phyloP scores from a whole-genome alignment of 92 coral and sea anemone species.

The Epizoanthus ramosus region DNA sequence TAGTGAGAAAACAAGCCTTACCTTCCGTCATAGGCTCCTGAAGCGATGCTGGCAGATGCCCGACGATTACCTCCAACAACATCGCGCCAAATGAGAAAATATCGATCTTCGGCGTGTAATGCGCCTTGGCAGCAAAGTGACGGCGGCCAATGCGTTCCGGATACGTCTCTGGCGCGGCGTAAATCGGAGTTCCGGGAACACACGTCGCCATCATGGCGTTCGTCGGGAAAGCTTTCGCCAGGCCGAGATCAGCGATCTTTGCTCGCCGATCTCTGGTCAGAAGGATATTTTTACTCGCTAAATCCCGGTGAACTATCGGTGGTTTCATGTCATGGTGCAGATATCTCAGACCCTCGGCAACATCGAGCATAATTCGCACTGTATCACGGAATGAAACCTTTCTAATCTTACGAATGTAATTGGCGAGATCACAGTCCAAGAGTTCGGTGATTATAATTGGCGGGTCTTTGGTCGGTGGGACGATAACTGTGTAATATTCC shows the following conservation, averaged over 20 bases:
- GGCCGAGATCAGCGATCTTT: slow-evolving; percentile 84
- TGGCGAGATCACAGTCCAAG: slow-evolving; percentile 66
- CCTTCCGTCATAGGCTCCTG: slow-evolving; percentile 70
- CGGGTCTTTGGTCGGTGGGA: slow-evolving; percentile 59
- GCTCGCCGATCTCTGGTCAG: slow-evolving; percentile 61
- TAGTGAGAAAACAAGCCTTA: not conserved
- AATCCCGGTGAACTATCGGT: slow-evolving; percentile 79
- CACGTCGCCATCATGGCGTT: slow-evolving; percentile 86
- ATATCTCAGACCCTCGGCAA: slow-evolving; percentile 78
- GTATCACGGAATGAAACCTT: slow-evolving; percentile 66
- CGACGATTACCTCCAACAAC: slow-evolving; percentile 80
- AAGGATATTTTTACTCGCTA: slow-evolving; percentile 78
- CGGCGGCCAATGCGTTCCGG: slow-evolving; percentile 45
- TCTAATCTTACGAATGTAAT: slow-evolving; percentile 47
- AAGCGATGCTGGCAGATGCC: slow-evolving; percentile 64
- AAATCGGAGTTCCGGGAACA: slow-evolving; percentile 75
- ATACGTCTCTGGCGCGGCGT: slow-evolving; percentile 87
- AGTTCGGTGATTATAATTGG: slow-evolving; percentile 82
- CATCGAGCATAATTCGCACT: slow-evolving; percentile 72
- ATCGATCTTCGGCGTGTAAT: slow-evolving; percentile 79
- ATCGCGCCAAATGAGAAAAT: slow-evolving; percentile 87
- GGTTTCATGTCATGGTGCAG: slow-evolving; percentile 53
- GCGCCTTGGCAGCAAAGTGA: slow-evolving; percentile 44
- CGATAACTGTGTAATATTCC: slow-evolving; percentile 71
- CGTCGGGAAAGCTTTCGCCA: slow-evolving; percentile 77